Evolutionary conservation across 2,797 vertebrate species (phyloP).

Genomic region (Alfaro cultratus): DNA sequence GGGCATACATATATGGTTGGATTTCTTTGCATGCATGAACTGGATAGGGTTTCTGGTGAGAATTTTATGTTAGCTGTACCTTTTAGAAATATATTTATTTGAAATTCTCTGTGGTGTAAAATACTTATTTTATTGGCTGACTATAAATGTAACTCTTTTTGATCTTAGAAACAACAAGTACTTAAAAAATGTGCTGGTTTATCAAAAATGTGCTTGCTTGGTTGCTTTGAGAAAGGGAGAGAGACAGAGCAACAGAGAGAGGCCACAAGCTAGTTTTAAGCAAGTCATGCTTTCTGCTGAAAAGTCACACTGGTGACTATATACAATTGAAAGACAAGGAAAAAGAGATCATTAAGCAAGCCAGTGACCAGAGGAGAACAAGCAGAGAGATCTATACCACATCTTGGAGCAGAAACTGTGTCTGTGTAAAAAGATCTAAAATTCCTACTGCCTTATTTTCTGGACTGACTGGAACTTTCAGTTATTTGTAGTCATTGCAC

Average conservation of each 20-base stretch:
- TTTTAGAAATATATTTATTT: background rate
- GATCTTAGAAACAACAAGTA: background rate
- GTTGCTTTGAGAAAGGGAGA: too few species aligned
- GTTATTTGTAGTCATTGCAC: background rate
- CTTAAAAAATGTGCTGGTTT: background rate
- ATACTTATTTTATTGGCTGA: background rate
- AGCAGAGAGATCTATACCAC: background rate
- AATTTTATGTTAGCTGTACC: background rate
- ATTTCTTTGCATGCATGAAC: background rate
- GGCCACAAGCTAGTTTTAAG: background rate
- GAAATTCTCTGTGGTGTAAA: background rate
- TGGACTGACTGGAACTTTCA: background rate
- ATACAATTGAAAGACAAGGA: background rate
- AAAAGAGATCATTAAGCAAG: background rate
- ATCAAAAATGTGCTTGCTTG: background rate
- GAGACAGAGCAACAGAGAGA: background rate
- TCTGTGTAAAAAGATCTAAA: background rate
- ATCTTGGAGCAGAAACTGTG: background rate
- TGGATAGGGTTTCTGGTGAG: background rate
- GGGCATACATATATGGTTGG: background rate
- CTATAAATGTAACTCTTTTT: background rate
- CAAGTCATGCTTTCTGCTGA: constrained; percentile 1
- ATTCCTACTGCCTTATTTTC: background rate
- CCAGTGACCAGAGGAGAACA: background rate
- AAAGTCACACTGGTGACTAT: background rate